A percentile compares a stretch with the other conserved stretches of the same genome.
Conservation (phyloP, 1,140 invertebrate species). For the Phthorimaea operculella region DNA sequence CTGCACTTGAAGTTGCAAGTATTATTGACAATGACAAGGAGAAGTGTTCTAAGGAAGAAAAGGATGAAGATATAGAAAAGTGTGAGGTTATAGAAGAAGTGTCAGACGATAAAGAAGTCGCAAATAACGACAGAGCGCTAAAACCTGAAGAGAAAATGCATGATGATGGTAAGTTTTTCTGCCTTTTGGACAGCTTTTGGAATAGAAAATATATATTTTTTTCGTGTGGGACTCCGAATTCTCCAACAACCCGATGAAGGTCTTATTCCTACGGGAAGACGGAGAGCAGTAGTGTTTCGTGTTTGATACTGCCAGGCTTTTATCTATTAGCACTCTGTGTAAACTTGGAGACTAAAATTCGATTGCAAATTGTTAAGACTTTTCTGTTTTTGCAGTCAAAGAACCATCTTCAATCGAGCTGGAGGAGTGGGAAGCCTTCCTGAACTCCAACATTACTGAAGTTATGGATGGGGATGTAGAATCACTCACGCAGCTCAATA, state of each 20-base stretch:
- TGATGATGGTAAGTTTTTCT: constrained; percentile 31
- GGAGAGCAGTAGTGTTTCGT: too few relatives aligned
- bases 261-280: too few relatives aligned
- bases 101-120: constrained; percentile 44
- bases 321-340: not conserved
- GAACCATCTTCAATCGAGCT: constrained; percentile 77
- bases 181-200: too few relatives aligned
- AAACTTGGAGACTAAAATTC: not conserved
- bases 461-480: constrained; percentile 79
- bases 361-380: not conserved
- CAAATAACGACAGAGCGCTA: constrained; percentile 51
- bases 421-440: constrained; percentile 84
- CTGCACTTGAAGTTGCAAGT: constrained; percentile 44
- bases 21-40: constrained; percentile 34
- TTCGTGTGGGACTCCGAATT: not conserved
- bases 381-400: constrained; percentile 39
- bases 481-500: constrained; percentile 77
- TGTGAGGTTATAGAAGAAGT: constrained; percentile 55
- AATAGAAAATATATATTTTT: constrained; percentile 9
- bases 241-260: not conserved
- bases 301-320: too few relatives aligned
- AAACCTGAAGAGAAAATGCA: constrained; percentile 36
- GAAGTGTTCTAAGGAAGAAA: constrained; percentile 50
- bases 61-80: constrained; percentile 58
- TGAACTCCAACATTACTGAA: constrained; percentile 76